Conservation (phyloP, 2,888 invertebrate species). For the Himalopsyche kuldschensis region DNA sequence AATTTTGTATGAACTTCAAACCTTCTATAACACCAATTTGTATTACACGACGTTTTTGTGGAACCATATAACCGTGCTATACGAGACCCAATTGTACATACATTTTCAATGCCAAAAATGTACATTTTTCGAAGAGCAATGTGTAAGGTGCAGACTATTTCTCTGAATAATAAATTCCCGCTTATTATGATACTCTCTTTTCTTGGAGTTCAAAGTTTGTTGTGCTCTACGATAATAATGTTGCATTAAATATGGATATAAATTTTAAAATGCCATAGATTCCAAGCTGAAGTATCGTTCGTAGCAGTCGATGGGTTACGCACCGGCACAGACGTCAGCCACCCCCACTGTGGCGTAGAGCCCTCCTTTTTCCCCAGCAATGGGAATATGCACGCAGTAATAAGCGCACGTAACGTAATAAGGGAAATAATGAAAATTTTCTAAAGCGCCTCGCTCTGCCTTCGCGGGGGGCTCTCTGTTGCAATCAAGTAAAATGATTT, state of each 20-base stretch:
- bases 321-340: not conserved
- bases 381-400: not conserved
- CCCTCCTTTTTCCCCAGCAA: not conserved
- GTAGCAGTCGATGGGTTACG: not conserved
- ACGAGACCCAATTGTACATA: too few relatives aligned
- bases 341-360: not conserved
- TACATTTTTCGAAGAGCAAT: too few relatives aligned
- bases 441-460: conserved; percentile 7
- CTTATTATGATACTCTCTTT: too few relatives aligned
- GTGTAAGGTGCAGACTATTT: too few relatives aligned
- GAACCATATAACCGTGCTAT: too few relatives aligned
- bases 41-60: too few relatives aligned
- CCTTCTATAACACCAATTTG: too few relatives aligned
- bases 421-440: conserved; percentile 36
- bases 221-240: not conserved
- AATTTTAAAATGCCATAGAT: not conserved
- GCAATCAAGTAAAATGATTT: conserved; percentile 27
- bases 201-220: not conserved
- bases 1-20: too few relatives aligned
- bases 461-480: conserved; percentile 9
- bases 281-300: not conserved
- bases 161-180: too few relatives aligned
- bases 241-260: not conserved
- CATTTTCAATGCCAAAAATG: too few relatives aligned
- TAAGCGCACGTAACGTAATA: conserved; percentile 23